A percentile compares a stretch with the other conserved stretches of the same genome.
Evolutionary conservation across 2,113 vertebrate genomes (phyloP).

Genomic region (Parus major): DNA sequence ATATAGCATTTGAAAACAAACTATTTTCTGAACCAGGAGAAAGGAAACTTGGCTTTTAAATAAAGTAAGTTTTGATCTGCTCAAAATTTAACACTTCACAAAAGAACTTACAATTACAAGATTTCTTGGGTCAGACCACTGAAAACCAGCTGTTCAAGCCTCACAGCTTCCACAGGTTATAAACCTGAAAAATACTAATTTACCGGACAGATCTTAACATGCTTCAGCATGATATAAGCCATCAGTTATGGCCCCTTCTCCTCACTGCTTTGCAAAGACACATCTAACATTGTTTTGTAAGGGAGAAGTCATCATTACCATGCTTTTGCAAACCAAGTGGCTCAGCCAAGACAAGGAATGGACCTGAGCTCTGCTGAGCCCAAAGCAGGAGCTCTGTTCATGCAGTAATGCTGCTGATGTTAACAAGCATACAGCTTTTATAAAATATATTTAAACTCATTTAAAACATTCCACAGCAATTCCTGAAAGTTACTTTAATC

Average conservation of each 20-base stretch:
- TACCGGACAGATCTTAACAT: background rate
- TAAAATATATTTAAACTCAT: background rate
- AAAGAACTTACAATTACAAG: background rate
- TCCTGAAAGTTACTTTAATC: background rate
- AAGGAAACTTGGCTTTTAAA: background rate
- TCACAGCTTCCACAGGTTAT: background rate
- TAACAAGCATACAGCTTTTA: background rate
- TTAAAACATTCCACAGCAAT: background rate
- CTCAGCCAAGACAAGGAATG: background rate
- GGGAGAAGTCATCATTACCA: background rate
- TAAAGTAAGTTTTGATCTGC: background rate
- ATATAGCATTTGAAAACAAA: background rate
- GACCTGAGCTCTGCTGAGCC: background rate
- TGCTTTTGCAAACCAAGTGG: background rate
- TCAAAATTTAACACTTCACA: accelerated
- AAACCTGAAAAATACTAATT: background rate
- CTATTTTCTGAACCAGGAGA: background rate
- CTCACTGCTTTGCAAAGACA: background rate
- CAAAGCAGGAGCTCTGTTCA: background rate
- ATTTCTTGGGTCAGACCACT: background rate
- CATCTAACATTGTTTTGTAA: accelerated
- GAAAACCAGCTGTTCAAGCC: background rate
- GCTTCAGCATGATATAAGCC: background rate
- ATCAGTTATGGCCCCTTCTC: background rate
- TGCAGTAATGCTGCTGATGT: accelerated